phyloP scores from a whole-genome alignment of 2,888 invertebrate species.

The Aromia moschata region DNA sequence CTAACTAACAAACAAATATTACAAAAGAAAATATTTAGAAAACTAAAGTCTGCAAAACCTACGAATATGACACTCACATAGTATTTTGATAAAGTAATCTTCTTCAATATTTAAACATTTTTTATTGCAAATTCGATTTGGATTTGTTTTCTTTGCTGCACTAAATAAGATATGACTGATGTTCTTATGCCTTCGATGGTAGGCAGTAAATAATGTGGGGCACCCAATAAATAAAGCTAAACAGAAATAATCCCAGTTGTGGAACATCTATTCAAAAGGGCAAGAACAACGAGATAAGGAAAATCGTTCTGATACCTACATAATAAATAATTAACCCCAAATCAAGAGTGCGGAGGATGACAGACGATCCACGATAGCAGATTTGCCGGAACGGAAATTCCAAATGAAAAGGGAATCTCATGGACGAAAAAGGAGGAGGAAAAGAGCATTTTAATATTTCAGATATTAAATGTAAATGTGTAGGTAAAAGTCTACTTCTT shows the following conservation, averaged over 20 bases:
- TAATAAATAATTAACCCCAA: constrained; percentile 21
- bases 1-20: no score
- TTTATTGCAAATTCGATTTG: no score
- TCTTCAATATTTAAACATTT: no score
- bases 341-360: constrained; percentile 48
- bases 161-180: not conserved
- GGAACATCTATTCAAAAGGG: constrained; percentile 1
- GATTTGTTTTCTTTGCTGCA: not conserved
- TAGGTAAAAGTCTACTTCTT: no score
- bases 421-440: constrained; percentile 56
- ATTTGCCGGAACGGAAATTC: constrained; percentile 57
- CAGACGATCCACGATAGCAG: constrained; percentile 55
- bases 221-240: not conserved
- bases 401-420: constrained; percentile 57
- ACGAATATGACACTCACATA: no score
- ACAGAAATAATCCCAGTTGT: constrained; percentile 1
- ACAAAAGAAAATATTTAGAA: no score
- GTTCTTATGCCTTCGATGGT: not conserved
- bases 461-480: no score
- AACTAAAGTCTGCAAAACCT: no score
- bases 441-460: constrained; percentile 55
- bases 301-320: constrained; percentile 6
- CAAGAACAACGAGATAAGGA: constrained; percentile 5
- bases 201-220: not conserved
- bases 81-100: no score